A percentile compares a stretch with the other conserved stretches of the same genome.
phyloP scores from a whole-genome alignment of 2,888 invertebrate genomes.

The Agapostemon virescens region DNA sequence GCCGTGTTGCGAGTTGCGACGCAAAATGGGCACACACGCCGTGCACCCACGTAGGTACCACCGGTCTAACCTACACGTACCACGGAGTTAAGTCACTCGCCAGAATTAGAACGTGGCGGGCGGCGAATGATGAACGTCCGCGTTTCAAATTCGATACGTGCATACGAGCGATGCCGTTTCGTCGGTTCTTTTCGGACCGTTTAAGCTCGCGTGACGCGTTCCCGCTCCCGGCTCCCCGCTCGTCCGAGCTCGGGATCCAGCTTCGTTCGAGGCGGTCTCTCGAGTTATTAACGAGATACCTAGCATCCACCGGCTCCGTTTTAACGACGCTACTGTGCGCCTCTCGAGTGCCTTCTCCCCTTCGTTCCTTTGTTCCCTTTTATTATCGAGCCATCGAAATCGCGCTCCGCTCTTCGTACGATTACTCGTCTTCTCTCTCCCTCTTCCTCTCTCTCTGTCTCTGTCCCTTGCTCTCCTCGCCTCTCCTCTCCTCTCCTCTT shows the following conservation, averaged over 20 bases:
- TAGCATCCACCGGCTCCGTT: conserved; percentile 20
- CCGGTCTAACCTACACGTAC: conserved; percentile 28
- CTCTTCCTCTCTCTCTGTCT: not conserved
- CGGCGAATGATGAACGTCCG: conserved; percentile 61
- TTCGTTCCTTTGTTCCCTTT: conserved; percentile 48
- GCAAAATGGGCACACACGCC: conserved; percentile 51
- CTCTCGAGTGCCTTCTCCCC: conserved; percentile 54
- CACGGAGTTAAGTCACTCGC: conserved; percentile 73
- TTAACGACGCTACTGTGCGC: conserved; percentile 51
- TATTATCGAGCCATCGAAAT: conserved; percentile 57
- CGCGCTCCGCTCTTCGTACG: conserved; percentile 46
- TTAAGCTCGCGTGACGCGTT: not conserved
- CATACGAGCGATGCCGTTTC: not conserved
- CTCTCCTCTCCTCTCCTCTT: not conserved
- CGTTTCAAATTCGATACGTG: conserved; percentile 36
- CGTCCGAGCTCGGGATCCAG: too few relatives aligned
- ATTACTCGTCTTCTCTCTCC: conserved; percentile 37
- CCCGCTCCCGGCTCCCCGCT: too few relatives aligned
- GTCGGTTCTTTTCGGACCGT: not conserved
- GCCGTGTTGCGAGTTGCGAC: conserved; percentile 35
- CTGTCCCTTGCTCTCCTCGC: not conserved
- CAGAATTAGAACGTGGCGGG: conserved; percentile 71
- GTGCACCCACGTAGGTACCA: conserved; percentile 44
- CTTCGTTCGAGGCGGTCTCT: not conserved
- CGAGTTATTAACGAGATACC: conserved; percentile 50